A percentile compares a stretch with the other conserved stretches of the same genome.
These are phyloP conservation scores for Platycercus adscitus DNA, from an alignment of 2,113 vertebrate genomes.

Conservation along the genomic window DNA sequence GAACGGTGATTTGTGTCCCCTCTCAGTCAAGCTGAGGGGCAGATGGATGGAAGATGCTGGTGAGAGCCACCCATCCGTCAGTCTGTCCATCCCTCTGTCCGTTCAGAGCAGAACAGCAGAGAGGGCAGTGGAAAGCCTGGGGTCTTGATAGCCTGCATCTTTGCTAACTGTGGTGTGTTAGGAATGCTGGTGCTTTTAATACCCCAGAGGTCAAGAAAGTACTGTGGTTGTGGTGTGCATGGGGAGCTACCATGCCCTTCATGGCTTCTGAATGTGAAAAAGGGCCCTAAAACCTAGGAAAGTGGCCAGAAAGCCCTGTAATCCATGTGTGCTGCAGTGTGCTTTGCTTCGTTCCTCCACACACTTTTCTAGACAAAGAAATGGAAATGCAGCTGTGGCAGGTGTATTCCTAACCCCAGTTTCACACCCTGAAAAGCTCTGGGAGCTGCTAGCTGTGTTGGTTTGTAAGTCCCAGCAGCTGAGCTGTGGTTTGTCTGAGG, in stretches of 20 bases:
- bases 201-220: not conserved
- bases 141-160: not conserved
- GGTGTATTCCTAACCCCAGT: not conserved
- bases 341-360: not conserved
- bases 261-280: not conserved
- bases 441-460: not conserved
- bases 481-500: not conserved
- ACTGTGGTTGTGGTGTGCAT: not conserved
- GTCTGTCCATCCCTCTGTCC: not conserved
- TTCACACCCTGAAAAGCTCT: not conserved
- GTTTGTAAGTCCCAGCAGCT: not conserved
- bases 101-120: not conserved
- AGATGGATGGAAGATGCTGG: not conserved
- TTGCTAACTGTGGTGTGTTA: not conserved
- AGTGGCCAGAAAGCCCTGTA: not conserved
- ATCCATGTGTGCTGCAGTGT: not conserved
- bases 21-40: not conserved
- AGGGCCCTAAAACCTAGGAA: not conserved
- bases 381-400: not conserved
- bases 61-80: not conserved
- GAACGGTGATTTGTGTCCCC: not conserved
- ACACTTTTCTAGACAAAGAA: not conserved
- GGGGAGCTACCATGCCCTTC: not conserved
- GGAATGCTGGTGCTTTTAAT: not conserved
- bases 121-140: not conserved